Base-by-base conservation (phyloP, 2,797 vertebrate genomes). In the Smutsia temminckii region DNA sequence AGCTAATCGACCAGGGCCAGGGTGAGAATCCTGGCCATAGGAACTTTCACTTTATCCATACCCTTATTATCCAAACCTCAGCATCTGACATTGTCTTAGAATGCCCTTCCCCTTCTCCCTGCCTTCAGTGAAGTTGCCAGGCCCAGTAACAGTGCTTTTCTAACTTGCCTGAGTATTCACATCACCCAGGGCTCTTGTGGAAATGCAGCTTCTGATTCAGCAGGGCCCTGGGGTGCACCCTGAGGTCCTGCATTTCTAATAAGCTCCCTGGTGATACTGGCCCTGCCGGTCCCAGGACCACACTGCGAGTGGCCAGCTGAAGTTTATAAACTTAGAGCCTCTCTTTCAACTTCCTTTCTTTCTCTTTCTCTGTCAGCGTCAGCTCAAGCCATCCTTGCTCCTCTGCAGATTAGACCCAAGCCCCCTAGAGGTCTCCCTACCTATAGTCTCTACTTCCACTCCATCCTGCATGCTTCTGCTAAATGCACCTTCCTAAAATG, bases 171-270 rank as follows among this genome's bases (percentile, higher is more conserved):
- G 9, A 32, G n/a, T 32, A 25, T 34, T 18, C 29, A 8, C 2
- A 61, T 42, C 27, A 57, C 57, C 42, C 34, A 49, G 61, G 57
- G 40, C 64, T 93, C 80, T 57, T 23, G 32, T 71, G 16, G 25
- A 91, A 55, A 59, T 17, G 61, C 21, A 92, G 69, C 32, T 72
- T 63, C 40, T 8, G 84, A 59, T 11, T 78, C 25, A 8, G 8
- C 8, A 32, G 7, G 49, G 37, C 25, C 7, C 14, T 0, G 46
- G 10, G 12, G 2, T n/a, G 4, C 49, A 12, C 14, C 18, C 16
- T 7, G 5, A 53, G 9, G 40, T 42, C 29, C 53, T 42, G 8
- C 57, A 8, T 78, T 29, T 79, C 79, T 84, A 57, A 51, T 34
- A 40, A 20, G 32, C 9, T 80, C 17, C 63, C 46, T 34, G 40